Evolutionary conservation across 2,113 vertebrate genomes (phyloP), one percentile per base, ranked within the genome.

Genomic region (Dipodomys ordii): DNA sequence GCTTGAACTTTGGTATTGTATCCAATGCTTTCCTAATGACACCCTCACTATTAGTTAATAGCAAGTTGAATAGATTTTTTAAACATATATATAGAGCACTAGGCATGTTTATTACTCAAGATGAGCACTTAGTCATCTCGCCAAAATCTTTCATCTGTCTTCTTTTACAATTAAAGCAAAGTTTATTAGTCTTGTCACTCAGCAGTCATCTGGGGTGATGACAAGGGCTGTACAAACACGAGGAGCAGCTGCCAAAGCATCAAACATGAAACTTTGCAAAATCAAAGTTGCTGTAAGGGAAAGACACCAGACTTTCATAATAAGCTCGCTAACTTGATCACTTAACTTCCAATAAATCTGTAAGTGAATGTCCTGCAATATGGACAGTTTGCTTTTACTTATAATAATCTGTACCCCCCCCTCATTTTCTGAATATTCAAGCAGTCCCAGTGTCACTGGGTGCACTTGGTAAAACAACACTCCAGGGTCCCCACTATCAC

Each of bases 101-200:
- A 94, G 72, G 78, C 86, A 77, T 90, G 67, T 92, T 97, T 94
- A 93, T 71, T 93, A 91, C 62, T 94, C 84, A 92, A 97, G 96
- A 95, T 93, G 92, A 94, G 78, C 83, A 39, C 89, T 97, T 97
- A 92, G 94, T 96, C 92, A 89, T 39, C 89, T 25, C 96, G 96
- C 97, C 97, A 98, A 96, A 97, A 97, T 93, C 94, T 97, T 96
- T 97, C 96, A 96, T 97, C 97, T 98, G 95, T 95, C 96, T 96
- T 97, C 96, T 96, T 92, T 93, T 88, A 94, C 49, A 93, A 90
- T 96, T 93, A 94, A 94, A 97, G 90, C 89, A 97, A 91, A 96
- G 92, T 92, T 83, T 94, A 96, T 98, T 97, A 97, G 95, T 95
- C 22, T 83, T 95, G 97, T 97, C 96, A 97, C 60, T 98, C 97